A percentile compares a stretch with the other conserved stretches of the same genome.
Conservation (phyloP, 1,140 invertebrate species). For the Euura saliciscinereae region DNA sequence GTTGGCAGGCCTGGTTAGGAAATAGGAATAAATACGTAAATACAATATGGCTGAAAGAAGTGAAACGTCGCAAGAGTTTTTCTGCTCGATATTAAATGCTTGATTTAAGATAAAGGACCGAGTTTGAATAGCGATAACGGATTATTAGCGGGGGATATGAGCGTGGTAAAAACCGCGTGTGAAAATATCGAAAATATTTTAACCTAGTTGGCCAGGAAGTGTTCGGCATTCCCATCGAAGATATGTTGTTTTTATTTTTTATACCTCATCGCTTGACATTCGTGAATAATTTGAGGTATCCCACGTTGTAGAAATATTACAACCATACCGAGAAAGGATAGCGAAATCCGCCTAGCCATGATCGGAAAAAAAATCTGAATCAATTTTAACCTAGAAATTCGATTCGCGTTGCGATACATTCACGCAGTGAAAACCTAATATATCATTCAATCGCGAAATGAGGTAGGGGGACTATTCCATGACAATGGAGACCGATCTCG, state of each 20-base stretch:
- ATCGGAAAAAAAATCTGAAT: too few relatives aligned
- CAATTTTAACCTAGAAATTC: too few relatives aligned
- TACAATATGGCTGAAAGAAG: slow-evolving; percentile 30
- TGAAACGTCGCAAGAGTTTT: slow-evolving; percentile 17
- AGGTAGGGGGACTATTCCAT: neutral
- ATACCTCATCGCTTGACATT: slow-evolving; percentile 18
- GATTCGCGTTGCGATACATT: too few relatives aligned
- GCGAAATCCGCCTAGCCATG: too few relatives aligned
- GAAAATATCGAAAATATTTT: neutral
- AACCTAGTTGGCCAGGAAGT: slow-evolving; percentile 10
- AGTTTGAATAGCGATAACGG: neutral
- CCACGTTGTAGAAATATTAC: too few relatives aligned
- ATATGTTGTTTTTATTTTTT: slow-evolving; percentile 26
- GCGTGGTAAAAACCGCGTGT: neutral
- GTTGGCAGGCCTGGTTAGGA: neutral
- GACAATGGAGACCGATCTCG: slow-evolving; percentile 29
- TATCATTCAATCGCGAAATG: too few relatives aligned
- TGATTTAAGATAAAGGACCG: neutral
- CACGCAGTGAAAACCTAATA: too few relatives aligned
- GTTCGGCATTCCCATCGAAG: slow-evolving; percentile 6
- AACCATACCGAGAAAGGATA: too few relatives aligned
- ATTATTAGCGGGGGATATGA: slow-evolving; percentile 9
- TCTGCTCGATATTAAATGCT: slow-evolving; percentile 15
- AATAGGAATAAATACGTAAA: slow-evolving; percentile 26
- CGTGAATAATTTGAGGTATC: neutral